phyloP scores from a whole-genome alignment of 2,888 invertebrate species.

The Alitta virens region DNA sequence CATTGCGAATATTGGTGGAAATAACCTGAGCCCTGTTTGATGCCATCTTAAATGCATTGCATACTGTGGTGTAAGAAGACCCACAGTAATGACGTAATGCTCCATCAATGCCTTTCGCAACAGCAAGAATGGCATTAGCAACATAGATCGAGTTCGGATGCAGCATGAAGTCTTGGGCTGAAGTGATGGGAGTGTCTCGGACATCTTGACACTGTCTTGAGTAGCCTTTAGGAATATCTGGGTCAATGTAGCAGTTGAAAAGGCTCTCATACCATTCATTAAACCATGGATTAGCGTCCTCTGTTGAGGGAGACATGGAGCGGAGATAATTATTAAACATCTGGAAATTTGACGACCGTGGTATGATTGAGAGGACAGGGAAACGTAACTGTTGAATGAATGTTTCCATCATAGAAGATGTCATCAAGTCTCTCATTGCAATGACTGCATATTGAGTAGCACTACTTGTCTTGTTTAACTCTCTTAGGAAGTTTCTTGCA shows the following conservation, averaged over 20 bases:
- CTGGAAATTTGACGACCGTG: not conserved
- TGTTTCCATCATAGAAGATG: not conserved
- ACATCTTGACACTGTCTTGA: slow-evolving; percentile 16
- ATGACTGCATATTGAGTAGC: not conserved
- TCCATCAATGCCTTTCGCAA: slow-evolving; percentile 39
- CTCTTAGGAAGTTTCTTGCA: not conserved
- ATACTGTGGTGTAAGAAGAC: slow-evolving; percentile 32
- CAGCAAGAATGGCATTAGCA: slow-evolving; percentile 40
- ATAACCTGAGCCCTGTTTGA: slow-evolving; percentile 32
- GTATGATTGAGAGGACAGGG: not conserved
- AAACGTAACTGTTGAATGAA: not conserved
- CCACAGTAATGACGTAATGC: slow-evolving; percentile 42
- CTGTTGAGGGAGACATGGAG: slow-evolving; percentile 26
- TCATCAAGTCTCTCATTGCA: not conserved
- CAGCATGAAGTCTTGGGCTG: slow-evolving; percentile 25
- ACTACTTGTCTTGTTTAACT: not conserved
- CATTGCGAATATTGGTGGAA: slow-evolving; percentile 33
- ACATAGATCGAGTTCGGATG: slow-evolving; percentile 31
- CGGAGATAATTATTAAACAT: slow-evolving; percentile 28
- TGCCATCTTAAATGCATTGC: slow-evolving; percentile 36
- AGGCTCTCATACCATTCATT: slow-evolving; percentile 40
- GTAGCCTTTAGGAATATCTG: slow-evolving; percentile 31
- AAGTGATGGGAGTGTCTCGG: slow-evolving; percentile 19
- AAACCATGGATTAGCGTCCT: slow-evolving; percentile 34
- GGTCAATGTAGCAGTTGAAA: slow-evolving; percentile 40